These are phyloP conservation scores for Phycodurus eques DNA, from an alignment of 2,113 vertebrate species.

Conservation along the genomic window DNA sequence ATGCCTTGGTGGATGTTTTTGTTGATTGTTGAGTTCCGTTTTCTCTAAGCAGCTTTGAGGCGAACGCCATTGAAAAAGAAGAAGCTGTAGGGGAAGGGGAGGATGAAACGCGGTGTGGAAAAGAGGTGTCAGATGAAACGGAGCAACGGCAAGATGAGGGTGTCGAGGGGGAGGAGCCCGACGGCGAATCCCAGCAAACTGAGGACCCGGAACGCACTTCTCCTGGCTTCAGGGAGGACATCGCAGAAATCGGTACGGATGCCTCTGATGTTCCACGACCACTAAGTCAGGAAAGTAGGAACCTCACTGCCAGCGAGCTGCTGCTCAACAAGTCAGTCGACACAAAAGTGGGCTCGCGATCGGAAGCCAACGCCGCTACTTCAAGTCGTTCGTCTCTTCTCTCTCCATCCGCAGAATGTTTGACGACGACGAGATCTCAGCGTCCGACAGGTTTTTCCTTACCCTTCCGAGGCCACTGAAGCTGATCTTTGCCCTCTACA, in stretches of 20 bases:
- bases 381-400: not conserved
- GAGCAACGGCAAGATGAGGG: slow-evolving; percentile 3
- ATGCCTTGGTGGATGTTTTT: no score
- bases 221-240: slow-evolving; percentile 23
- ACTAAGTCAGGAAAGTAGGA: slow-evolving; percentile 58
- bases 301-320: slow-evolving; percentile 70
- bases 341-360: not conserved
- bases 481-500: slow-evolving; percentile 68
- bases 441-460: slow-evolving; percentile 66
- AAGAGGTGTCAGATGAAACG: slow-evolving; percentile 4
- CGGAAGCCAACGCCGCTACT: not conserved
- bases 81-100: not conserved
- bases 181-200: not conserved
- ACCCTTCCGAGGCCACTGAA: slow-evolving; percentile 56
- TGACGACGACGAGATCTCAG: slow-evolving; percentile 62
- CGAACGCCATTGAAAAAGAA: slow-evolving; percentile 2
- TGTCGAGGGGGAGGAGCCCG: slow-evolving; percentile 10
- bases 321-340: slow-evolving; percentile 74
- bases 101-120: not conserved
- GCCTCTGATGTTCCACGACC: slow-evolving; percentile 39
- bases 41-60: slow-evolving; percentile 32
- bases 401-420: slow-evolving; percentile 53
- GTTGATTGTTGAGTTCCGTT: not conserved
- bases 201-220: slow-evolving; percentile 41
- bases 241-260: slow-evolving; percentile 45